Evolutionary conservation across 2,888 invertebrate species (phyloP), one percentile per base, ranked within the genome.

Genomic region (Chrysomela aeneicollis): DNA sequence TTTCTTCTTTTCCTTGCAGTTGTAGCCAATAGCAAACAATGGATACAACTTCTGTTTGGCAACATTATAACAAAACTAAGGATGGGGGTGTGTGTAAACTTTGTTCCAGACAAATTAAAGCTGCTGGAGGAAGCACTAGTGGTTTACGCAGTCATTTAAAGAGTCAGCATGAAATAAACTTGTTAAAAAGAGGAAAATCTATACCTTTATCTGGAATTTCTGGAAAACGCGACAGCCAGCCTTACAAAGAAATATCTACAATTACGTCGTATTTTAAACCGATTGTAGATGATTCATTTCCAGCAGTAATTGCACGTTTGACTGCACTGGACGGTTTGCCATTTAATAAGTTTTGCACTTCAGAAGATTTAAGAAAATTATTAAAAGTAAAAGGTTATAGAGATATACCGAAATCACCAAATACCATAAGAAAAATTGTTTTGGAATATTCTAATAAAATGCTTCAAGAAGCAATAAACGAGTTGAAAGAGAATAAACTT

Each of bases 401-500:
- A 35, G 22, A n/a, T n/a, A n/a, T 54, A 17, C 54, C 35, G 6
- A 54, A 54, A 17, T 54, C 54, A 15, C 54, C 54, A 15, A 54
- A 54, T 18, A 54, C 54, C 3, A 54, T 54, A 3, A 22, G 35
- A 54, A 26, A 15, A 17, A 54, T 54, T 6, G 54, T 54, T 12
- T 17, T 30, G 30, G n/a, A 54, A 26, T 32, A 26, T 54, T 30
- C 22, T 6, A 32, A 32, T 30, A 54, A 22, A 32, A 30, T 54
- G 0, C 8, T 9, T 12, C 12, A 22, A 15, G 54, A 35, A 22
- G 18, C n/a, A n/a, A 54, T 54, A 9, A 54, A 26, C 2, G 54
- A 54, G n/a, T 17, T 54, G 5, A 30, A 30, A 60, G 10, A 17
- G 61, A 58, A 60, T 63, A 63, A 69, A 62, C 63, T 66, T 64